Evolutionary conservation across 1,140 invertebrate genomes (phyloP).

Genomic region (Thalassaphorura encarpata): DNA sequence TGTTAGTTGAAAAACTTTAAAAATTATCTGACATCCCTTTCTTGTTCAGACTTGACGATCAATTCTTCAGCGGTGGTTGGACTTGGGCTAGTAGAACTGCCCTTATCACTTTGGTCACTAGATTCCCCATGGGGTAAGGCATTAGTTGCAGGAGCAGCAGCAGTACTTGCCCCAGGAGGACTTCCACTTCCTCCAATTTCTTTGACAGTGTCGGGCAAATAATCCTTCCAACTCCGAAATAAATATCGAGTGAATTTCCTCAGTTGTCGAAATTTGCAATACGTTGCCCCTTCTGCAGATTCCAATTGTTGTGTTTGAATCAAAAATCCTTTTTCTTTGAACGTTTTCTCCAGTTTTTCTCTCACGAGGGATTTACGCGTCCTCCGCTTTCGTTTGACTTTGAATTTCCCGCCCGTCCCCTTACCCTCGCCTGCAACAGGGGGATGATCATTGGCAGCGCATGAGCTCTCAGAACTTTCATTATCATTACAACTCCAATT

Average conservation of each 20-base stretch:
- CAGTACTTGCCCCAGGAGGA: background rate
- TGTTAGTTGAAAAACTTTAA: no score
- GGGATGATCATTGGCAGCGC: background rate
- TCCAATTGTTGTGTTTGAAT: constrained; percentile 86
- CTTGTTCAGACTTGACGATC: no score
- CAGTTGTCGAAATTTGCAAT: constrained; percentile 83
- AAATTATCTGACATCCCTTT: no score
- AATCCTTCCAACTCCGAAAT: constrained; percentile 86
- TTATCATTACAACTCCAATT: no score
- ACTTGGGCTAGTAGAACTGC: background rate
- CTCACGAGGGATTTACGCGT: constrained; percentile 69
- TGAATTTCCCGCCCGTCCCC: no score
- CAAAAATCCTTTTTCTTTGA: constrained; percentile 82
- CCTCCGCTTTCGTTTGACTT: no score
- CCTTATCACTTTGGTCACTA: background rate
- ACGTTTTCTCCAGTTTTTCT: constrained; percentile 80
- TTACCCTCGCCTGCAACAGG: constrained; percentile 9
- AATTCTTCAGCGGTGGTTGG: background rate
- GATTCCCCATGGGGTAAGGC: background rate
- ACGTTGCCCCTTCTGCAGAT: constrained; percentile 81
- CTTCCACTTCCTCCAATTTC: constrained; percentile 37
- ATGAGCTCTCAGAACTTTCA: no score
- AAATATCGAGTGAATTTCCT: constrained; percentile 84
- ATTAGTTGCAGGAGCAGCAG: background rate
- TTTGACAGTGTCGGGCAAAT: constrained; percentile 65